Base-by-base conservation (phyloP, 2,113 vertebrate genomes). In the Mus spicilegus region DNA sequence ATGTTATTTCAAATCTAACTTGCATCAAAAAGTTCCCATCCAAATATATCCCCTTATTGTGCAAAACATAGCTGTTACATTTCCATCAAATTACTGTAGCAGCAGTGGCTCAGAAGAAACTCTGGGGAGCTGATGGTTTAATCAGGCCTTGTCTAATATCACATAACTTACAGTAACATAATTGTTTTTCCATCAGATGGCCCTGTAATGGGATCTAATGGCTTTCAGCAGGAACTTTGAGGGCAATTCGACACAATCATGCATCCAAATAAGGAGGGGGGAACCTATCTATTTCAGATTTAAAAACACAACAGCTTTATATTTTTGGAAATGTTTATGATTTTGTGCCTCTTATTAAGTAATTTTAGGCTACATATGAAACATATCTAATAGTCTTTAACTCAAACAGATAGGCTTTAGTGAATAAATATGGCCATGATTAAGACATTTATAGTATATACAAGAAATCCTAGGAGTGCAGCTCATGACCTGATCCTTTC, bases 101-200 rank as follows among this genome's bases (percentile, higher is more conserved):
- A 82, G 8, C 26, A 82, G 30, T 69, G 86, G 30, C 69, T 97
- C 56, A 94, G 86, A 95, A 96, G 77, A 61, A 87, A 88, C 93
- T 96, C 91, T 73, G 84, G 69, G 51, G 58, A 95, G 26, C 36
- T 54, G 33, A 78, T 4, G 7, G 54, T 75, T 95, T 96, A 92
- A 96, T 95, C 89, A 84, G 85, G 88, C n/a, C 67, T 96, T 78
- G 76, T 80, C 89, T 51, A 89, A 67, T 87, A 95, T 94, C 78
- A 91, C 33, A 39, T 78, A 84, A 89, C 26, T 91, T 89, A 70
- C 78, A 95, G 69, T 95, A 93, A 91, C 90, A 76, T 87, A 77
- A 95, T 96, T 96, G 78, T 95, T 95, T 89, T 94, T 70, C 73
- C 95, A 36, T 95, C 46, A 87, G 61, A 87, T 69, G 84, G 17